These are phyloP conservation scores for Matsumurasca onukii DNA, from an alignment of 1,140 invertebrate genomes.

Conservation along the genomic window DNA sequence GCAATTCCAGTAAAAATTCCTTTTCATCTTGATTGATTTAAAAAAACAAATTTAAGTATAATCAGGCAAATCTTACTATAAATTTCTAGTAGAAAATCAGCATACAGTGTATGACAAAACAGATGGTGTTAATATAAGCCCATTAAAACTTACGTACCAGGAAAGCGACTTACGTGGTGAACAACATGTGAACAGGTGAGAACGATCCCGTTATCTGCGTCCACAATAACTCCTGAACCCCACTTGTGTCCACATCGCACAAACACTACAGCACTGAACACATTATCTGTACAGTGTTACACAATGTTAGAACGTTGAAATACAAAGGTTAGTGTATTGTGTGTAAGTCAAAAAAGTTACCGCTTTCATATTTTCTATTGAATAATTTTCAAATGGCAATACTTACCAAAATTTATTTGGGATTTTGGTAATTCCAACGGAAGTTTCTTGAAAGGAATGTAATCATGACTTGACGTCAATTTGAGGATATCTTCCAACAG, in stretches of 20 bases:
- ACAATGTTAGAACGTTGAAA: neutral
- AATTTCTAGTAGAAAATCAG: neutral
- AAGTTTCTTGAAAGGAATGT: no score
- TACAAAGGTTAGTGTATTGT: no score
- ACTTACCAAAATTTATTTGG: no score
- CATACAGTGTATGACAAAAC: neutral
- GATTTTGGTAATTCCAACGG: no score
- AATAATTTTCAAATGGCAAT: no score
- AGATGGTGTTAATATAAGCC: neutral
- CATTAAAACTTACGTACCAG: neutral
- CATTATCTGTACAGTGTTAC: neutral
- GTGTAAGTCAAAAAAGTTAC: no score
- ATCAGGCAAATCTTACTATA: neutral
- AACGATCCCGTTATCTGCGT: neutral
- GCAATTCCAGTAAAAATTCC: neutral
- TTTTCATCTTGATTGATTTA: neutral
- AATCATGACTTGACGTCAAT: no score
- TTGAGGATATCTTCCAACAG: no score
- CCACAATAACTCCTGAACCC: slow-evolving; percentile 6
- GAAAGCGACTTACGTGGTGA: neutral
- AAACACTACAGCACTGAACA: neutral
- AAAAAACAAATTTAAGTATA: neutral
- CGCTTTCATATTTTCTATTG: no score
- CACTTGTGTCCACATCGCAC: neutral
- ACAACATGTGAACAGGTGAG: neutral